These are phyloP conservation scores for Coendou prehensilis DNA, from an alignment of 2,797 vertebrate genomes.

Conservation along the genomic window DNA sequence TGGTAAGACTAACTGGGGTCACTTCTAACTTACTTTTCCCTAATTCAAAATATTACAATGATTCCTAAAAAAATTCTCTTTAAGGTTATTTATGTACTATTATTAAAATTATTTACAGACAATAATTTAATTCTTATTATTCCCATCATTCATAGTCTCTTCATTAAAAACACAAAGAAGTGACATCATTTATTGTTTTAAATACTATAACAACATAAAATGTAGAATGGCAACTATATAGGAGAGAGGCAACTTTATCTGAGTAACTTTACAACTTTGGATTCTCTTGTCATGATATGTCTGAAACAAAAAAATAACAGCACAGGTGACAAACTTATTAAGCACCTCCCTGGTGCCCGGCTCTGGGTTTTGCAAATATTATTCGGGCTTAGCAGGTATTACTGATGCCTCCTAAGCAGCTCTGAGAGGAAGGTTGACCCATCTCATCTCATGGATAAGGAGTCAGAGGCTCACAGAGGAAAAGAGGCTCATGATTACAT, in stretches of 20 bases:
- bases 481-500: neutral
- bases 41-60: constrained; percentile 36
- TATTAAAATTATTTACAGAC: constrained; percentile 17
- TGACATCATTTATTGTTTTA: neutral
- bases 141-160: neutral
- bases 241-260: constrained; percentile 65
- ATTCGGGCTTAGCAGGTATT: neutral
- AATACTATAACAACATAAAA: constrained; percentile 23
- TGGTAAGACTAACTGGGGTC: neutral
- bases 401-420: neutral
- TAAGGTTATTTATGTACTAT: constrained; percentile 37
- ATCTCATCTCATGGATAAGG: neutral
- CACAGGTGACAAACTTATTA: neutral
- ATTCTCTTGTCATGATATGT: neutral
- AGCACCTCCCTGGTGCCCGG: neutral
- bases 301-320: constrained; percentile 73
- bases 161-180: constrained; percentile 42
- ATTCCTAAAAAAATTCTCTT: neutral
- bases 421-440: neutral
- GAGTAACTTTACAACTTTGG: neutral
- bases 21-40: constrained; percentile 8
- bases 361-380: neutral
- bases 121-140: constrained; percentile 28
- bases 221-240: neutral
- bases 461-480: neutral